Percentiles rank a stretch among this genome's conserved stretches.
phyloP scores from a whole-genome alignment of 1,140 invertebrate species.

The Drosophila leontia region DNA sequence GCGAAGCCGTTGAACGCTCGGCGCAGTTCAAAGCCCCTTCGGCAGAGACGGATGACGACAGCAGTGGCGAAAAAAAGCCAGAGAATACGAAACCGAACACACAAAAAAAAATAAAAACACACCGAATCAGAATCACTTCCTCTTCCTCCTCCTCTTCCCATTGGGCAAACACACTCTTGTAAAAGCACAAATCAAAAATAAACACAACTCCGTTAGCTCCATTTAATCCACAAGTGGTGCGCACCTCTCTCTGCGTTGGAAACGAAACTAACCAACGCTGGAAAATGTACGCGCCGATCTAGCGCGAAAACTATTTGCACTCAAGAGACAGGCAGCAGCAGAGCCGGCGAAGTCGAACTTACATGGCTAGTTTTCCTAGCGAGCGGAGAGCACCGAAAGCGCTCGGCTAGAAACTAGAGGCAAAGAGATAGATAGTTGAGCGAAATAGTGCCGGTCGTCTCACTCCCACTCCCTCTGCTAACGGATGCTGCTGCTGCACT shows the following conservation, averaged over 20 bases:
- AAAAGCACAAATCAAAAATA: slow-evolving; percentile 5
- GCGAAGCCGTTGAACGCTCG: slow-evolving; percentile 56
- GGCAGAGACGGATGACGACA: slow-evolving; percentile 24
- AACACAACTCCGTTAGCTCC: slow-evolving; percentile 1
- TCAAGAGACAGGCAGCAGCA: slow-evolving; percentile 47
- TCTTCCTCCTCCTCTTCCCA: neutral
- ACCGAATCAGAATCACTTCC: slow-evolving; percentile 15
- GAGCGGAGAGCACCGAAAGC: slow-evolving; percentile 42
- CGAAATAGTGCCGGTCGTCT: slow-evolving; percentile 6
- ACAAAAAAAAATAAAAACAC: slow-evolving; percentile 1
- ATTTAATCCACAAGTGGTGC: slow-evolving; percentile 42
- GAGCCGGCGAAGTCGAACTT: slow-evolving; percentile 32
- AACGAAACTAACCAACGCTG: slow-evolving; percentile 35
- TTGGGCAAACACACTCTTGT: neutral
- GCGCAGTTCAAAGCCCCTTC: slow-evolving; percentile 62
- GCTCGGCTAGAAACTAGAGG: slow-evolving; percentile 60
- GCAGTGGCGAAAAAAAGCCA: slow-evolving; percentile 33
- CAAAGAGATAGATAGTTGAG: slow-evolving; percentile 53
- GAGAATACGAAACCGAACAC: slow-evolving; percentile 1
- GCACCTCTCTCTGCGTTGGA: slow-evolving; percentile 54
- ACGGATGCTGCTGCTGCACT: slow-evolving; percentile 4
- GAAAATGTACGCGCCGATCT: slow-evolving; percentile 60
- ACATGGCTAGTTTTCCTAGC: slow-evolving; percentile 69
- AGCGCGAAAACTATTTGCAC: slow-evolving; percentile 63
- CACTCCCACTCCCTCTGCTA: neutral